Conservation (phyloP, 2,888 invertebrate genomes). For the Catocala fraxini region DNA sequence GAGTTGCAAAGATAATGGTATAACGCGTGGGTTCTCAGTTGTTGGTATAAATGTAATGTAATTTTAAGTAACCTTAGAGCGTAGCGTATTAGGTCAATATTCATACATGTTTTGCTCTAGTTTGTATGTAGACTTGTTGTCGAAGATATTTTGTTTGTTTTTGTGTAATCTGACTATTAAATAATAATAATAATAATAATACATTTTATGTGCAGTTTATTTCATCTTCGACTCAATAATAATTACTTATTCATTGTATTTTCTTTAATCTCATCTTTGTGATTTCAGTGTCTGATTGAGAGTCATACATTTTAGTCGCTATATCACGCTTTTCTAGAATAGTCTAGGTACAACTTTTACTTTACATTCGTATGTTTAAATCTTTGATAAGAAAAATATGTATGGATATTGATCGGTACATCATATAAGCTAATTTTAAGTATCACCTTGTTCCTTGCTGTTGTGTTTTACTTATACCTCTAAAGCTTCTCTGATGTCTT, state of each 20-base stretch:
- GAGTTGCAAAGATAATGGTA: constrained; percentile 66
- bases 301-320: too few species aligned
- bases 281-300: too few species aligned
- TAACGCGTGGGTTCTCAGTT: constrained; percentile 70
- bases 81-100: constrained; percentile 30
- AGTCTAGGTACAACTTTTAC: too few species aligned
- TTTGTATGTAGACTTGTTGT: not conserved
- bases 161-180: too few species aligned
- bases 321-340: too few species aligned
- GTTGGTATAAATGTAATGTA: constrained; percentile 69
- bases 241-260: too few species aligned
- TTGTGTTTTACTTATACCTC: not conserved
- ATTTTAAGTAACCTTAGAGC: constrained; percentile 36
- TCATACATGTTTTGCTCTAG: constrained; percentile 6
- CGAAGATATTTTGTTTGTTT: too few species aligned
- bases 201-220: too few species aligned
- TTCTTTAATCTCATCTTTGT: too few species aligned
- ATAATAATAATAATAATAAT: too few species aligned
- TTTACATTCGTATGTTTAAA: too few species aligned
- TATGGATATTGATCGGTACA: constrained; percentile 22
- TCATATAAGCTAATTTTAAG: constrained; percentile 30
- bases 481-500: not conserved
- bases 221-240: too few species aligned
- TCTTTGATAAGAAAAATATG: not conserved
- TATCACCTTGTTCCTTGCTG: constrained; percentile 7